A percentile compares a stretch with the other conserved stretches of the same genome.
Evolutionary conservation across 92 coral and sea anemone species (phyloP).

Genomic region (Montipora capitata): DNA sequence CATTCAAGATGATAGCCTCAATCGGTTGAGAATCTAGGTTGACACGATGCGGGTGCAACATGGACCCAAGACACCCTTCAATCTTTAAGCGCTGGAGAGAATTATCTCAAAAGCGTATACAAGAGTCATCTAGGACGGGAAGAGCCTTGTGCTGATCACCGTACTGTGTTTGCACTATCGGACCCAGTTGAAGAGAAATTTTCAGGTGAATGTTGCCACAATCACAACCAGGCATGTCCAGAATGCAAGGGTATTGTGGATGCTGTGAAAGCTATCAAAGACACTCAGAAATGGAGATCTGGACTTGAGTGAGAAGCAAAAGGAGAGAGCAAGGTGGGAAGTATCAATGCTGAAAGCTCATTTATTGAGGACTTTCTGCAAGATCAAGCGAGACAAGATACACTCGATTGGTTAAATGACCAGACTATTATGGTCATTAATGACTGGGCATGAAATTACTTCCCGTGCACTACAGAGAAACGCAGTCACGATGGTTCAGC

Average conservation of each 20-base stretch:
- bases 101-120: not conserved
- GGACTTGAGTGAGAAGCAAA: conserved; percentile 22
- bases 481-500: conserved; percentile 70
- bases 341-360: conserved; percentile 67
- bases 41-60: too few species aligned
- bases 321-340: conserved; percentile 63
- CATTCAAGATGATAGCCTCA: too few species aligned
- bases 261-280: conserved; percentile 31
- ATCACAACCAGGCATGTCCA: conserved; percentile 28
- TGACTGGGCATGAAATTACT: conserved; percentile 73
- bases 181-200: not conserved
- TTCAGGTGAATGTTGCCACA: conserved; percentile 32
- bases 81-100: not conserved
- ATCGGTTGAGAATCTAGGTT: too few species aligned
- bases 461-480: conserved; percentile 68
- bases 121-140: not conserved
- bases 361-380: conserved; percentile 63
- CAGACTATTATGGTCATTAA: conserved; percentile 55
- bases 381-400: conserved; percentile 64
- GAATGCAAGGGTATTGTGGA: conserved; percentile 43
- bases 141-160: conserved; percentile 9
- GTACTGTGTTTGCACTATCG: conserved; percentile 4
- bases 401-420: conserved; percentile 12
- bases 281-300: conserved; percentile 27
- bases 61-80: not conserved